Percentiles rank a stretch among this genome's conserved stretches.
These are phyloP conservation scores for Vulpes ferrilata DNA, from an alignment of 2,113 vertebrate species.

Conservation along the genomic window DNA sequence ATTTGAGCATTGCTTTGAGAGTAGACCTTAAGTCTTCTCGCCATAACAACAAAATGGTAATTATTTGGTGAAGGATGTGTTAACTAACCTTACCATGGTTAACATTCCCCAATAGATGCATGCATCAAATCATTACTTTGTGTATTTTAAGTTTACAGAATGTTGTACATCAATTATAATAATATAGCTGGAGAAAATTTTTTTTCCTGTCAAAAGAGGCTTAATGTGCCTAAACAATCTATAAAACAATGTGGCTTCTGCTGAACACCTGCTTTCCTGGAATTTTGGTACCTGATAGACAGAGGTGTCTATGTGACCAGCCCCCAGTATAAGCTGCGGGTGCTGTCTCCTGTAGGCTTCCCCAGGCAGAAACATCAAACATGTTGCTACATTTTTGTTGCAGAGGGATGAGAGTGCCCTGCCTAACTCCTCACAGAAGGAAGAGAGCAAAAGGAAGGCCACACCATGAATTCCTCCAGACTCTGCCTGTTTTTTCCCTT, in stretches of 20 bases:
- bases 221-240: background rate
- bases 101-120: background rate
- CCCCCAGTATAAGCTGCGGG: background rate
- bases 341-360: background rate
- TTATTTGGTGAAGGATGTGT: background rate
- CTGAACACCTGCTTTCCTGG: background rate
- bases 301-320: background rate
- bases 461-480: background rate
- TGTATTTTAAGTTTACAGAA: background rate
- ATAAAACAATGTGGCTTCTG: background rate
- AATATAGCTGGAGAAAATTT: background rate
- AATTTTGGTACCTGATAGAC: background rate
- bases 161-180: background rate
- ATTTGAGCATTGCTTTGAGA: background rate
- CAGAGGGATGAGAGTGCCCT: background rate
- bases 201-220: background rate
- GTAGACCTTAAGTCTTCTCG: background rate
- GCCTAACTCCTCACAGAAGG: background rate
- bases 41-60: background rate
- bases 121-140: background rate
- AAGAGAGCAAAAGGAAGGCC: background rate
- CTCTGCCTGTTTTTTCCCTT: background rate
- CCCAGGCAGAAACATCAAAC: background rate
- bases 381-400: background rate
- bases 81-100: background rate